Conservation (phyloP, 2,113 vertebrate species). For the Pseudonaja textilis region DNA sequence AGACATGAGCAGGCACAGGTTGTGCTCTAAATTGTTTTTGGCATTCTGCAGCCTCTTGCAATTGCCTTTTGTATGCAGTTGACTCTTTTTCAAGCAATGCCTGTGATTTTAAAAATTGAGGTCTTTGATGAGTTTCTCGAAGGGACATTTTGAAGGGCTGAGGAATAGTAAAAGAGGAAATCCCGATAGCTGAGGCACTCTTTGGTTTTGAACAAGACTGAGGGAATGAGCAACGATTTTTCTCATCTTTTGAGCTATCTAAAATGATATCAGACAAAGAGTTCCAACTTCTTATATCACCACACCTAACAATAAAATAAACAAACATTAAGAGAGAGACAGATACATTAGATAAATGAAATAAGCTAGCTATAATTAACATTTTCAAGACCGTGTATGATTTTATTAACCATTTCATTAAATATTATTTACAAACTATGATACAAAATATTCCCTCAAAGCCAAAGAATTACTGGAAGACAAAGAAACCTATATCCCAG, state of each 20-base stretch:
- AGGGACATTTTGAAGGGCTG: slow-evolving; percentile 71
- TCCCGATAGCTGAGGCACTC: slow-evolving; percentile 61
- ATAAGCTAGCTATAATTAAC: neutral
- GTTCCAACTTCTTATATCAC: slow-evolving; percentile 66
- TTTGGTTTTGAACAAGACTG: slow-evolving; percentile 57
- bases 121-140: slow-evolving; percentile 66
- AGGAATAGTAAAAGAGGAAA: slow-evolving; percentile 68
- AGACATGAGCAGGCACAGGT: slow-evolving; percentile 81
- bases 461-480: neutral
- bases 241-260: slow-evolving; percentile 48
- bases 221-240: slow-evolving; percentile 44
- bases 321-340: neutral
- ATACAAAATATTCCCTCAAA: neutral
- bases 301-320: slow-evolving; percentile 52
- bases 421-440: neutral
- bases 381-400: neutral
- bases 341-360: neutral
- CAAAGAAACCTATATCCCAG: neutral
- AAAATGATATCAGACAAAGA: slow-evolving; percentile 69
- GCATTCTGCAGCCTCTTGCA: slow-evolving; percentile 82
- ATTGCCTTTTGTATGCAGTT: slow-evolving; percentile 67
- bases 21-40: slow-evolving; percentile 84
- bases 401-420: neutral
- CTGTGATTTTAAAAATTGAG: slow-evolving; percentile 65
- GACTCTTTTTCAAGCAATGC: slow-evolving; percentile 64